A percentile compares a stretch with the other conserved stretches of the same genome.
Conservation (phyloP, 1,140 invertebrate genomes). For the Ceratina japonica region DNA sequence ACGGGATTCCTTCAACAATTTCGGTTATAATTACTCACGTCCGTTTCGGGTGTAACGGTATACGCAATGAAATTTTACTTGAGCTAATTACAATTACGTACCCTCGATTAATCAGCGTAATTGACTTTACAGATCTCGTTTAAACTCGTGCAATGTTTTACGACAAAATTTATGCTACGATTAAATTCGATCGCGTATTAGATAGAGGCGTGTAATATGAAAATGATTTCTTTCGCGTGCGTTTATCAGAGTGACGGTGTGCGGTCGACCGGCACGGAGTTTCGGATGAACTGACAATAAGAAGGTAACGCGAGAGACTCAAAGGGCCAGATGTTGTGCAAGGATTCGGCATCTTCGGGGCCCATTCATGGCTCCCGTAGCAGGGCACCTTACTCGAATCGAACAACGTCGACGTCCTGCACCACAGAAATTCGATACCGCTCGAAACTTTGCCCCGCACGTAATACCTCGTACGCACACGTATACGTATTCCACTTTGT, state of each 20-base stretch:
- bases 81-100: neutral
- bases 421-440: conserved; percentile 71
- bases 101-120: neutral
- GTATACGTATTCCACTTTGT: conserved; percentile 45
- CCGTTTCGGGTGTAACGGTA: neutral
- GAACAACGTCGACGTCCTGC: conserved; percentile 66
- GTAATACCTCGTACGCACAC: conserved; percentile 33
- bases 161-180: too few relatives aligned
- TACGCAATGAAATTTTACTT: conserved; percentile 22
- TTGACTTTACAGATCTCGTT: neutral
- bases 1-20: conserved; percentile 2
- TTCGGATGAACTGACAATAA: conserved; percentile 48
- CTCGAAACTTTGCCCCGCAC: conserved; percentile 37
- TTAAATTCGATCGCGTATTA: too few relatives aligned
- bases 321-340: conserved; percentile 69
- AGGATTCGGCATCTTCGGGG: conserved; percentile 63
- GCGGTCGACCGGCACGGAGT: neutral
- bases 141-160: neutral
- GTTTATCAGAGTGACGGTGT: neutral
- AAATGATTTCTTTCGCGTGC: neutral
- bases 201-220: too few relatives aligned
- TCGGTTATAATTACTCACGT: neutral
- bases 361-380: conserved; percentile 66
- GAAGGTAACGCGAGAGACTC: conserved; percentile 43
- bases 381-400: conserved; percentile 64